Base-by-base conservation (phyloP, 2,113 vertebrate genomes). In the Paratilapia polleni region DNA sequence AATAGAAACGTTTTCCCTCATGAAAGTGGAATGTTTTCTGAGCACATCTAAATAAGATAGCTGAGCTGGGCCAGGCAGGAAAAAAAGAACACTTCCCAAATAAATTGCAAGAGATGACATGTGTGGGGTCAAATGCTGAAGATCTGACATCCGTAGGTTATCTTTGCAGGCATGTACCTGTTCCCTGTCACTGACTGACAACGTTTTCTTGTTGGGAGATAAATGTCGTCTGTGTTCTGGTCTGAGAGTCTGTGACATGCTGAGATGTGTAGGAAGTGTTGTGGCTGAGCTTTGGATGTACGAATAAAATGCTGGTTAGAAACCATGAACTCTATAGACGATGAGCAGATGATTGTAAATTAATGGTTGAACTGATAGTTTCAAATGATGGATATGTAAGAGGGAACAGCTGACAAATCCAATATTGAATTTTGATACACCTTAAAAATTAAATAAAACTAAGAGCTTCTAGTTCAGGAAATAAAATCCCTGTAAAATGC, bases 311-410 rank as follows among this genome's bases (percentile, higher is more conserved):
- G 24, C 43, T 20, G 43, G 24, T 70, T 49, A 19, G 66, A 1
- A 52, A 70, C 28, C 2, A 1, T 70, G 24, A 49, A 0, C 15
- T 52, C 66, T 31, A 0, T n/a, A n/a, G n/a, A n/a, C n/a, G n/a
- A n/a, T n/a, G n/a, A n/a, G n/a, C n/a, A n/a, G n/a, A n/a, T n/a
- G n/a, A n/a, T n/a, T n/a, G n/a, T n/a, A n/a, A n/a, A n/a, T n/a
- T n/a, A n/a, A n/a, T n/a, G n/a, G n/a, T n/a, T n/a, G n/a, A n/a
- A n/a, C n/a, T n/a, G n/a, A n/a, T n/a, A 49, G 24, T 70, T 70
- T 70, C 24, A 24, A 31, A 70, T 49, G 24, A 52, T 52, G 19
- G 3, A 1, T 54, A 54, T 1, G 47, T 5, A 49, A 17, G 5
- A 2, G 11, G 31, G 10, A 31, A 6, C 43, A 28, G 1, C 43